A percentile compares a stretch with the other conserved stretches of the same genome.
Conservation (phyloP, 2,113 vertebrate species). For the Xiphophorus couchianus region DNA sequence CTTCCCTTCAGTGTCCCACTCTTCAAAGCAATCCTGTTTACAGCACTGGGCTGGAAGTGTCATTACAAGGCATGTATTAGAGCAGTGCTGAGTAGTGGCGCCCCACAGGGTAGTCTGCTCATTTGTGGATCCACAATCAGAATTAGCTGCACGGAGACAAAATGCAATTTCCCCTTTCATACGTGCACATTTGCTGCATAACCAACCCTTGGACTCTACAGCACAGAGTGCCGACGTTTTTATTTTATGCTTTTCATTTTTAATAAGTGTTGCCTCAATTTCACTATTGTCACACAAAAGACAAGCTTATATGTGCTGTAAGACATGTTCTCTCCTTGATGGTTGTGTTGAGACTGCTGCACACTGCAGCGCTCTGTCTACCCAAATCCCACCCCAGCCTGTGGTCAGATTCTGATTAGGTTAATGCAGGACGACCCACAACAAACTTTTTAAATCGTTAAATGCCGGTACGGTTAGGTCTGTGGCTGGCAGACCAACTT, state of each 20-base stretch:
- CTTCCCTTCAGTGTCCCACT: too few species aligned
- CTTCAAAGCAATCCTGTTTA: conserved; percentile 15
- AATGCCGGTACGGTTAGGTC: conserved; percentile 46
- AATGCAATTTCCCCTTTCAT: background rate
- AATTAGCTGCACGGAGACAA: background rate
- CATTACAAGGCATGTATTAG: conserved; percentile 18
- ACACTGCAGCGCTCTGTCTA: conserved; percentile 26
- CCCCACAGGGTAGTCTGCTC: background rate
- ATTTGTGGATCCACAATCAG: background rate
- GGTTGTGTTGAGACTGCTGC: conserved; percentile 20
- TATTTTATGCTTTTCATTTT: conserved; percentile 33
- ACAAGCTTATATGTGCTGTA: conserved; percentile 50
- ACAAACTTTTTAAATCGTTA: conserved; percentile 37
- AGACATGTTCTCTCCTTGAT: conserved; percentile 32
- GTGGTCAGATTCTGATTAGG: conserved; percentile 40
- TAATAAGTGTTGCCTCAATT: conserved; percentile 39
- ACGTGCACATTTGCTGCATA: conserved; percentile 8
- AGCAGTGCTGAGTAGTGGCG: background rate
- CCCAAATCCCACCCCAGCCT: conserved; percentile 22
- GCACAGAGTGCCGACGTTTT: conserved; percentile 1
- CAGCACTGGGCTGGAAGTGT: conserved; percentile 18
- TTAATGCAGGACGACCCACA: conserved; percentile 8
- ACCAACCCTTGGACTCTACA: conserved; percentile 3
- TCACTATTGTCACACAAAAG: conserved; percentile 56
- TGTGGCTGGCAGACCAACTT: conserved; percentile 23